Evolutionary conservation across 2,797 vertebrate genomes (phyloP), one percentile per base, ranked within the genome.

Genomic region (Myiothlypis coronata): DNA sequence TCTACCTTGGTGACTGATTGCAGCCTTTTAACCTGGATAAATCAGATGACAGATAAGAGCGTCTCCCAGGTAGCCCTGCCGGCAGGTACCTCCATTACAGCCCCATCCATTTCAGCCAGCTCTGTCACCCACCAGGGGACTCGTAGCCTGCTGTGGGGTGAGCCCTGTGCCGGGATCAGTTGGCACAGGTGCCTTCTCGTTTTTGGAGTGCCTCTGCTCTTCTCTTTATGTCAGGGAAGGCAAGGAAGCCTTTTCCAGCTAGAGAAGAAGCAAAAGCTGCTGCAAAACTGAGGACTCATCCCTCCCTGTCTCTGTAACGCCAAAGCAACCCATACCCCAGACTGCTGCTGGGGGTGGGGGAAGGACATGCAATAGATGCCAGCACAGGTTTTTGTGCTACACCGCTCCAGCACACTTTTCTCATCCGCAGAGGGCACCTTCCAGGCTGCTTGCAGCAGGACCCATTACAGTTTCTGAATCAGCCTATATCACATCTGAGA

Each of bases 1-100:
- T 97, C 96, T 96, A 96, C 96, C 96, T 96, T 89, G 91, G 96
- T 96, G 96, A 96, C 94, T 90, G 96, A 96, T 96, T 91, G 93
- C 95, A 96, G 96, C 96, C 96, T 96, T 96, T 95, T 96, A 96
- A 97, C 96, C 96, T 96, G 96, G 96, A 97, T 96, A 97, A 96
- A 96, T 97, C 96, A 96, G 96, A 96, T 94, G 96, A 96, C 94
- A 96, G 96, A 96, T 96, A 96, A 87, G 95, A 94, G 71, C 35
- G 2, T 94, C 91, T 95, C 96, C 69, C 93, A 94, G 95, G 96
- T 94, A 94, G 94, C 77, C 89, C 91, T 91, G 93, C 89, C 15
- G 6, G 94, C 92, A 92, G 95, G 95, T 91, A 70, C 77, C 83
- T 93, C 89, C 30, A 4, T 86, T 91, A 87, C 89, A 94, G 56